Evolutionary conservation across 1,140 invertebrate genomes (phyloP).

Genomic region (Pseudomyrmex concolor): DNA sequence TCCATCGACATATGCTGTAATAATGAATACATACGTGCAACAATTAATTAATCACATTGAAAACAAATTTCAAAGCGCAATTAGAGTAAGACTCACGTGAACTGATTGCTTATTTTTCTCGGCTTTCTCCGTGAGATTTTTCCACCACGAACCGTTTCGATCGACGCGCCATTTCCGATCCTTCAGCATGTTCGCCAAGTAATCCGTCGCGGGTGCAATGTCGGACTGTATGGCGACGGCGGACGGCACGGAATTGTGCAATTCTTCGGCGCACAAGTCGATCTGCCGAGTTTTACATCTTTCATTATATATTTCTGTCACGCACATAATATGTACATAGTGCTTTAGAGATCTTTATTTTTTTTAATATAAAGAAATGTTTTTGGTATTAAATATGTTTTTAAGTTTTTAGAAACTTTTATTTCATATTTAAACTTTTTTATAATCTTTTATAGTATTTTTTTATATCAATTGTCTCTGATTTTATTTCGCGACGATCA

Average conservation of each 20-base stretch:
- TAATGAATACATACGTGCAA: neutral
- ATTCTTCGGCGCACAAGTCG: conserved; percentile 95
- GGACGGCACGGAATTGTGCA: conserved; percentile 94
- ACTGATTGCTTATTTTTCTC: conserved; percentile 86
- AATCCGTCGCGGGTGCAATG: conserved; percentile 88
- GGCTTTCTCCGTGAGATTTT: conserved; percentile 85
- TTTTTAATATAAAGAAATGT: neutral
- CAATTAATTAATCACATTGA: conserved; percentile 25
- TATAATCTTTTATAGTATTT: too few relatives aligned
- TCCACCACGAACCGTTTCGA: conserved; percentile 87
- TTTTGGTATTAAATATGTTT: too few relatives aligned
- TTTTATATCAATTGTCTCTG: too few relatives aligned
- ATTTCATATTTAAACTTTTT: too few relatives aligned
- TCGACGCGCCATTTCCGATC: conserved; percentile 80
- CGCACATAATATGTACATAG: neutral
- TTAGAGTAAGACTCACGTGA: conserved; percentile 78
- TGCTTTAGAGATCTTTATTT: neutral
- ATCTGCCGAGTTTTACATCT: conserved; percentile 86
- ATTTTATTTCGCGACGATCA: too few relatives aligned
- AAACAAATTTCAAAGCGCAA: neutral
- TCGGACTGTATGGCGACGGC: conserved; percentile 92
- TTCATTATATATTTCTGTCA: too few relatives aligned
- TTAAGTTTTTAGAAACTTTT: too few relatives aligned
- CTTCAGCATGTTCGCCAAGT: conserved; percentile 84
- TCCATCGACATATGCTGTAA: conserved; percentile 87